phyloP scores from a whole-genome alignment of 2,113 vertebrate genomes.

The Burhinus bistriatus region DNA sequence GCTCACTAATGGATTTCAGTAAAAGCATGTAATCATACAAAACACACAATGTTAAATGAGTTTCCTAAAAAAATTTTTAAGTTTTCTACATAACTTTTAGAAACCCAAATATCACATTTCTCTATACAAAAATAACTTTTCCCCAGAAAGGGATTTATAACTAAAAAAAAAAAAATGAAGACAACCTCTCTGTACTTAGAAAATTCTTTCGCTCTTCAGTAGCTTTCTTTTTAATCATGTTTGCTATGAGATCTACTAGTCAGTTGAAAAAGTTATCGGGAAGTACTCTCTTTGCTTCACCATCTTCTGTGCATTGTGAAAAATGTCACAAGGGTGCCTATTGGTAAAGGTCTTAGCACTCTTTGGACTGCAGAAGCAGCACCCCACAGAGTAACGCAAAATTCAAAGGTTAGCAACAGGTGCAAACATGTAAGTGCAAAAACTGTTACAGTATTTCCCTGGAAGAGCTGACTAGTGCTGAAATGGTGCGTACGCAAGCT shows the following conservation, averaged over 20 bases:
- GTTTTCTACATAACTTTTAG: background rate
- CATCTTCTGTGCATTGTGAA: background rate
- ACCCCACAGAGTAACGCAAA: background rate
- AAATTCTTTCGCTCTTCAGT: background rate
- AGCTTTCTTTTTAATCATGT: background rate
- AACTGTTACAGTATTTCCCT: background rate
- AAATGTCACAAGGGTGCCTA: background rate
- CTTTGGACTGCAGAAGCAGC: background rate
- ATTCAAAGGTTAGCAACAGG: background rate
- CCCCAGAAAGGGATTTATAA: background rate
- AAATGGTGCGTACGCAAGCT: background rate
- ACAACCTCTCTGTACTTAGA: background rate
- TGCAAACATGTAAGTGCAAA: background rate
- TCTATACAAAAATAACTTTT: background rate
- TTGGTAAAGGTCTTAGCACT: background rate
- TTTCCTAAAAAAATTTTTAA: background rate
- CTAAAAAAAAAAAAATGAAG: background rate
- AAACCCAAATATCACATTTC: background rate
- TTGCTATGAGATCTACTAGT: background rate
- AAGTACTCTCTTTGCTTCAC: background rate
- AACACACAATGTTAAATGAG: fast-evolving
- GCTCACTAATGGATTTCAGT: background rate
- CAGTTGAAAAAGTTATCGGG: background rate
- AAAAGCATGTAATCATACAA: background rate
- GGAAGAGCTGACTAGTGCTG: background rate